A percentile compares a stretch with the other conserved stretches of the same genome.
These are phyloP conservation scores for Holotrichia oblita DNA, from an alignment of 1,140 invertebrate species.

Conservation along the genomic window DNA sequence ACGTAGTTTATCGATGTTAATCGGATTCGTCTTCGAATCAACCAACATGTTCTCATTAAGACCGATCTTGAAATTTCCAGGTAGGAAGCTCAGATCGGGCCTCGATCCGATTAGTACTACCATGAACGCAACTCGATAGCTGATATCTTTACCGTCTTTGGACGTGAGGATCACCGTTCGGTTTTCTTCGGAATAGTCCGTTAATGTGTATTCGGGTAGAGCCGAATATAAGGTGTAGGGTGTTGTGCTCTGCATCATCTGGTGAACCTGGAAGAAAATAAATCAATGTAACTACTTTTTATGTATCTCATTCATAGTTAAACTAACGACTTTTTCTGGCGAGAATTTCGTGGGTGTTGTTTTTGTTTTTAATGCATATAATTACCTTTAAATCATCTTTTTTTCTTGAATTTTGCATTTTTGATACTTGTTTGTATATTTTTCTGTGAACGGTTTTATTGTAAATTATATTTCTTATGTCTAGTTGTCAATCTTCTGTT, in stretches of 20 bases:
- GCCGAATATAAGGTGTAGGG: slow-evolving; percentile 77
- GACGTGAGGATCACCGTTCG: slow-evolving; percentile 65
- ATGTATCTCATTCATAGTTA: no score
- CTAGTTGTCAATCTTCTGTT: no score
- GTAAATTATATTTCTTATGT: no score
- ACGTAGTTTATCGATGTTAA: slow-evolving; percentile 78
- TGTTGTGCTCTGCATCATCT: slow-evolving; percentile 76
- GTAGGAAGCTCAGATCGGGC: slow-evolving; percentile 81
- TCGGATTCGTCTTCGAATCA: slow-evolving; percentile 80
- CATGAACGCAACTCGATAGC: slow-evolving; percentile 74
- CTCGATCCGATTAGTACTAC: slow-evolving; percentile 85
- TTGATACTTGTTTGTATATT: no score
- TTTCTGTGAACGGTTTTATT: no score
- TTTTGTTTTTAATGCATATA: no score
- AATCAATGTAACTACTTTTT: no score
- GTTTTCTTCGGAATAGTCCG: slow-evolving; percentile 61
- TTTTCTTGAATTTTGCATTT: no score
- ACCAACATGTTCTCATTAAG: slow-evolving; percentile 71
- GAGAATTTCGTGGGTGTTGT: no score
- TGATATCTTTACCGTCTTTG: slow-evolving; percentile 64
- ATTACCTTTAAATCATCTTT: no score
- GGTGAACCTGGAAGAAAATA: slow-evolving; percentile 71
- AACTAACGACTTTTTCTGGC: no score
- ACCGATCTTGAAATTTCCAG: slow-evolving; percentile 68
- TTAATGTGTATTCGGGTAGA: slow-evolving; percentile 71